Evolutionary conservation across 2,797 vertebrate genomes (phyloP).

Genomic region (Sitta carolinensis): DNA sequence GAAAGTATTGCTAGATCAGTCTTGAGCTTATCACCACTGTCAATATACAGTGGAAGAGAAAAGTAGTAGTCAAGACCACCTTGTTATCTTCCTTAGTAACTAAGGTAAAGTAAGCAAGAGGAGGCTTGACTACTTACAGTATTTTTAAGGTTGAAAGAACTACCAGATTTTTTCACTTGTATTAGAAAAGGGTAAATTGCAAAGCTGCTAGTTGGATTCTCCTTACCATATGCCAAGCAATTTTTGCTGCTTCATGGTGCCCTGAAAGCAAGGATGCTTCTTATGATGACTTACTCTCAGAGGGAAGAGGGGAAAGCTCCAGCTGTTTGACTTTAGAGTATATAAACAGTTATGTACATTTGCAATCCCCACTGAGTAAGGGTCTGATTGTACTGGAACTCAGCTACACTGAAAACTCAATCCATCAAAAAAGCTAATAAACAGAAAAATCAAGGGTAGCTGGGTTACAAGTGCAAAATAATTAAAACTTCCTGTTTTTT

Average conservation of each 20-base stretch:
- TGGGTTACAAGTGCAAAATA: neutral
- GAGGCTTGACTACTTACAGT: neutral
- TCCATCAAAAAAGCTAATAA: neutral
- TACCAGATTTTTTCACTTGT: neutral
- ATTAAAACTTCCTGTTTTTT: neutral
- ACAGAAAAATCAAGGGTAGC: neutral
- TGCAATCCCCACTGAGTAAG: neutral
- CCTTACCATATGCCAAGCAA: neutral
- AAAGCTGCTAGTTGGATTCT: neutral
- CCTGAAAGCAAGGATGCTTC: neutral
- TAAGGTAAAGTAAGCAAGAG: neutral
- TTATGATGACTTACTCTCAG: neutral
- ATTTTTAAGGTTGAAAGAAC: neutral
- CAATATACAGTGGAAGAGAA: rapidly evolving
- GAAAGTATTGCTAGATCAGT: neutral
- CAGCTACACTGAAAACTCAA: neutral
- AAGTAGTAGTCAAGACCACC: neutral
- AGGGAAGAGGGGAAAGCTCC: neutral
- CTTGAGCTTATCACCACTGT: neutral
- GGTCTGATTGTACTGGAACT: neutral
- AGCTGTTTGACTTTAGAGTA: neutral
- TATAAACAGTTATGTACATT: neutral
- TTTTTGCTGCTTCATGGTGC: neutral
- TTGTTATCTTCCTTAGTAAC: neutral
- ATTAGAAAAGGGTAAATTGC: neutral